Conservation (phyloP, 1,140 invertebrate genomes). For the Zaprionus gabonicus region DNA sequence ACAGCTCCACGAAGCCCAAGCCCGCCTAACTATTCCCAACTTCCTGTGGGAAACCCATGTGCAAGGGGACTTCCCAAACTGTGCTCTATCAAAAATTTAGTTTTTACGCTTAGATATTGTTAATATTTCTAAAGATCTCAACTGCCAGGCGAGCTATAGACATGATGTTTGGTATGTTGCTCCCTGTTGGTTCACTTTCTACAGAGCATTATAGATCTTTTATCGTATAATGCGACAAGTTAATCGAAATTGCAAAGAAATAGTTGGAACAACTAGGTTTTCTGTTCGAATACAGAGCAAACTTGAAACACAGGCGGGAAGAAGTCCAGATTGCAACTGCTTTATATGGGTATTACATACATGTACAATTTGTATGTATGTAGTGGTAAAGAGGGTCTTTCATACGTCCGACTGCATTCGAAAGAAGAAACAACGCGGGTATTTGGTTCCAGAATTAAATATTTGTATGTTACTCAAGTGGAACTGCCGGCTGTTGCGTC, state of each 20-base stretch:
- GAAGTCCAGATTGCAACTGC: neutral
- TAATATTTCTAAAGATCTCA: neutral
- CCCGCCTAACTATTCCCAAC: conserved; percentile 33
- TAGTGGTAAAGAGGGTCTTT: neutral
- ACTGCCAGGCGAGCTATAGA: neutral
- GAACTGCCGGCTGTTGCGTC: conserved; percentile 61
- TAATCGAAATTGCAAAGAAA: neutral
- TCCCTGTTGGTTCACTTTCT: neutral
- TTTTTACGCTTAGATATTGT: neutral
- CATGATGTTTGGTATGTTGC: neutral
- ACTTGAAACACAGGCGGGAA: neutral
- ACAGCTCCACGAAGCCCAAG: conserved; percentile 18
- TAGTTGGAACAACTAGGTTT: neutral
- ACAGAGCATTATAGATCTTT: neutral
- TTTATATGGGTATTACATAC: neutral
- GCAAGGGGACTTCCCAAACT: conserved; percentile 27
- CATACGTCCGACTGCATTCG: neutral
- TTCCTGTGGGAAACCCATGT: conserved; percentile 54
- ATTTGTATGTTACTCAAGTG: conserved; percentile 48
- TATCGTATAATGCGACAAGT: conserved; percentile 2
- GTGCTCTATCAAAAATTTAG: neutral
- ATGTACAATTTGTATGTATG: neutral
- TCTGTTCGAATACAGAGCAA: neutral
- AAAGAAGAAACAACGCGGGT: neutral
- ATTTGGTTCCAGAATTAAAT: conserved; percentile 5